These are phyloP conservation scores for Delphinapterus leucas DNA, from an alignment of 2,113 vertebrate species.

Conservation along the genomic window DNA sequence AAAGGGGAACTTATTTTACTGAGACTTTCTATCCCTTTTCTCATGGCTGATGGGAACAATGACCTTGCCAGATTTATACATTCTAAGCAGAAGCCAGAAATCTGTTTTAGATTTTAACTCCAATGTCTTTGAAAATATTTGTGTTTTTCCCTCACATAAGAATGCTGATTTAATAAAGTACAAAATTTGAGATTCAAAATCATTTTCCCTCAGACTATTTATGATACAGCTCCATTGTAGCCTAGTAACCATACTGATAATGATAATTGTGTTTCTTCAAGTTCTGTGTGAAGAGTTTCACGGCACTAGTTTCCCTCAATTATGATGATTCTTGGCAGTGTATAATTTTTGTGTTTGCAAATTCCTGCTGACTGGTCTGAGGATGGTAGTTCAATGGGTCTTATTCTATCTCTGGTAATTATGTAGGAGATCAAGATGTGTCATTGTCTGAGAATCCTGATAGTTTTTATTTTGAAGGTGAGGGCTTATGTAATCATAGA, in stretches of 20 bases:
- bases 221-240: neutral
- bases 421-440: neutral
- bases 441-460: neutral
- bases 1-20: neutral
- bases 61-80: neutral
- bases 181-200: neutral
- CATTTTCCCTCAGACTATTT: neutral
- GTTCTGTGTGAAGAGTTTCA: neutral
- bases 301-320: neutral
- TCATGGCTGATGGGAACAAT: neutral
- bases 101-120: neutral
- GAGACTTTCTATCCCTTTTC: neutral
- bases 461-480: neutral
- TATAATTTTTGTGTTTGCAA: neutral
- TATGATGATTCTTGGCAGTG: neutral
- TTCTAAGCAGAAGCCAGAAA: neutral
- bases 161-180: conserved; percentile 11
- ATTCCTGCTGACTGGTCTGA: neutral
- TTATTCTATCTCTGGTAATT: neutral
- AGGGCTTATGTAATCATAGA: neutral
- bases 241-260: neutral
- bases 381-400: neutral
- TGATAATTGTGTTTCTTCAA: neutral
- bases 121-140: neutral
- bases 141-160: neutral